Evolutionary conservation across 2,113 vertebrate genomes (phyloP).

Genomic region (Melanerpes aurifrons): DNA sequence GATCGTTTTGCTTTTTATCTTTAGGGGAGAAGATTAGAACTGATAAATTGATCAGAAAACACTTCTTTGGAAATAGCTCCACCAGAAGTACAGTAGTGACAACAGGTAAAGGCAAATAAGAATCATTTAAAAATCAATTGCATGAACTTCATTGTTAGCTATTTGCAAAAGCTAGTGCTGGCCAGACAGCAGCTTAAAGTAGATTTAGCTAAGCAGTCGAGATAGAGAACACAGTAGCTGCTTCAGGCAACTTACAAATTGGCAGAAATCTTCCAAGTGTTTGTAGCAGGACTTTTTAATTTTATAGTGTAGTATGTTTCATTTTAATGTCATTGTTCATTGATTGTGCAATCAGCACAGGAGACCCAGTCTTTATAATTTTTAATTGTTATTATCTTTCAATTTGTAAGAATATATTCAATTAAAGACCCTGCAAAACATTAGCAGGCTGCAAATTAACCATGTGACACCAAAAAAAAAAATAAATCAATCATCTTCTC

Average conservation of each 20-base stretch:
- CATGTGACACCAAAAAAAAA: background rate
- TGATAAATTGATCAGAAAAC: background rate
- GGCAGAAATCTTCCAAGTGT: background rate
- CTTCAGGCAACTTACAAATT: background rate
- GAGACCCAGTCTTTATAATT: background rate
- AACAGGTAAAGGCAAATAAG: background rate
- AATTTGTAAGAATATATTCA: background rate
- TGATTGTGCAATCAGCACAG: background rate
- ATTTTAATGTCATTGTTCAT: background rate
- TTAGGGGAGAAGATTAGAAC: background rate
- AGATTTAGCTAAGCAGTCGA: background rate
- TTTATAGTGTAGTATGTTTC: background rate
- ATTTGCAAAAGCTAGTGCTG: background rate
- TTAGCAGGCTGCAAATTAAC: background rate
- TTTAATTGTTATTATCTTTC: background rate
- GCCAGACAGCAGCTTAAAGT: background rate
- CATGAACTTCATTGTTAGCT: background rate
- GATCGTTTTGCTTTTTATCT: background rate
- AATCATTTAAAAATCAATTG: rapidly evolving
- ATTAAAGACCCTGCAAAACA: background rate
- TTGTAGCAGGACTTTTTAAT: background rate
- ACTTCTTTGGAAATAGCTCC: background rate
- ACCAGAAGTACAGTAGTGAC: background rate
- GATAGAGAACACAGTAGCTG: background rate
- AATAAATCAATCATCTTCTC: background rate